Evolutionary conservation across 2,797 vertebrate species (phyloP).

Genomic region (Molossus molossus): DNA sequence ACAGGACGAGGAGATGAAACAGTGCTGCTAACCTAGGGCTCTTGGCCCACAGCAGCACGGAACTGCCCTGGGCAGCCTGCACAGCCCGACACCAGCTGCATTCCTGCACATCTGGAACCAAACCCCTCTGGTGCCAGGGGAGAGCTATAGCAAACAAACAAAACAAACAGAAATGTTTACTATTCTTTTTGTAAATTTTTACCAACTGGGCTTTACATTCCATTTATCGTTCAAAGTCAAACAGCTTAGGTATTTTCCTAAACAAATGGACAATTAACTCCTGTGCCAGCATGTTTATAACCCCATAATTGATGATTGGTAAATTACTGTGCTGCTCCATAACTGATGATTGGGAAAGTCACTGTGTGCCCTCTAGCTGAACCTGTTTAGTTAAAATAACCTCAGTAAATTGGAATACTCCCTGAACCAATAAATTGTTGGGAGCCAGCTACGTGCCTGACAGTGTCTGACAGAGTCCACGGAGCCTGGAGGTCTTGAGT

Average conservation of each 20-base stretch:
- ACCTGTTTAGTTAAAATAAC: too few relatives aligned
- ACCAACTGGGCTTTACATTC: neutral
- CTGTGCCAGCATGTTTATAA: too few relatives aligned
- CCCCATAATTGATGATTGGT: too few relatives aligned
- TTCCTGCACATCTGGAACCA: neutral
- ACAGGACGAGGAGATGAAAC: neutral
- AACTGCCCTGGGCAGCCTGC: neutral
- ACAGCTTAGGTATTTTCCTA: conserved; percentile 12
- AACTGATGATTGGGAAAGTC: too few relatives aligned
- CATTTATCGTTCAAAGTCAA: neutral
- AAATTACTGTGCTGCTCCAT: too few relatives aligned
- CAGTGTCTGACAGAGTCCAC: too few relatives aligned
- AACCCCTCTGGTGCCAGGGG: neutral
- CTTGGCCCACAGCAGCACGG: fast-evolving
- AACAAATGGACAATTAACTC: conserved; percentile 17
- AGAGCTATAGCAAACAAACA: neutral
- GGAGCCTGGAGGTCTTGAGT: too few relatives aligned
- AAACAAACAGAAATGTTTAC: neutral
- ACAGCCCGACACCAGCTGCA: fast-evolving
- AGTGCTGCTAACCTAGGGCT: neutral
- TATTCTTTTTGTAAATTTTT: neutral
- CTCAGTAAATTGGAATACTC: too few relatives aligned
- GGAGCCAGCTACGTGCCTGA: too few relatives aligned
- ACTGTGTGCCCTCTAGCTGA: too few relatives aligned
- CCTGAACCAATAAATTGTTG: too few relatives aligned